phyloP scores from a whole-genome alignment of 2,888 invertebrate genomes.

The Ceramica pisi region DNA sequence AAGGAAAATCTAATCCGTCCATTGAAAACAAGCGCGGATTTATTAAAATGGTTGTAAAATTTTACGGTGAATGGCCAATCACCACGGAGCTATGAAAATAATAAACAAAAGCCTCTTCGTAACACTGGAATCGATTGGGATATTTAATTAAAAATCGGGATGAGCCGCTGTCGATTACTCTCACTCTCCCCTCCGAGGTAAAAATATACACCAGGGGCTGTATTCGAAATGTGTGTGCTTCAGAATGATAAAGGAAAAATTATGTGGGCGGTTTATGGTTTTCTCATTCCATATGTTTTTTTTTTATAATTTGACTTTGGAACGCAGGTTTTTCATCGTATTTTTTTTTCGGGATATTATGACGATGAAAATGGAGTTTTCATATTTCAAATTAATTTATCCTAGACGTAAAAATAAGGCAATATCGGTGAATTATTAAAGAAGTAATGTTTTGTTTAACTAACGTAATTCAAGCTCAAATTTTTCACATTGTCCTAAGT shows the following conservation, averaged over 20 bases:
- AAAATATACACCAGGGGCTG: slow-evolving; percentile 35
- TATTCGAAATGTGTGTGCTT: slow-evolving; percentile 38
- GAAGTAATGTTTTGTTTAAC: neutral
- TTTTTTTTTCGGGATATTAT: slow-evolving; percentile 1
- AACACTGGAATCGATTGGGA: slow-evolving; percentile 68
- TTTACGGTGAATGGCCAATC: slow-evolving; percentile 43
- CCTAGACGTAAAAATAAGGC: neutral
- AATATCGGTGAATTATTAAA: neutral
- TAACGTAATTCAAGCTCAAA: neutral
- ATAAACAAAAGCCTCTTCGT: slow-evolving; percentile 67
- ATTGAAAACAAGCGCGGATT: slow-evolving; percentile 8
- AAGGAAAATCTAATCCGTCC: slow-evolving; percentile 14
- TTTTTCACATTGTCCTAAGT: neutral
- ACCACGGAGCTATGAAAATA: slow-evolving; percentile 58
- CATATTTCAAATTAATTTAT: neutral
- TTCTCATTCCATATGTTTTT: neutral
- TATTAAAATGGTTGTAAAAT: slow-evolving; percentile 48
- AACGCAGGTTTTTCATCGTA: neutral
- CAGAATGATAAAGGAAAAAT: slow-evolving; percentile 24
- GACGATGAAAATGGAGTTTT: neutral
- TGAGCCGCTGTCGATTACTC: slow-evolving; percentile 52
- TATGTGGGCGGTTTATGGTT: slow-evolving; percentile 7
- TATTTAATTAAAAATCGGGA: slow-evolving; percentile 75
- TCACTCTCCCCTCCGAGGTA: slow-evolving; percentile 40
- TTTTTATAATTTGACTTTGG: slow-evolving; percentile 16